Percentiles rank a stretch among this genome's conserved stretches.
Conservation (phyloP, 2,797 vertebrate species). For the Eutrigla gurnardus region DNA sequence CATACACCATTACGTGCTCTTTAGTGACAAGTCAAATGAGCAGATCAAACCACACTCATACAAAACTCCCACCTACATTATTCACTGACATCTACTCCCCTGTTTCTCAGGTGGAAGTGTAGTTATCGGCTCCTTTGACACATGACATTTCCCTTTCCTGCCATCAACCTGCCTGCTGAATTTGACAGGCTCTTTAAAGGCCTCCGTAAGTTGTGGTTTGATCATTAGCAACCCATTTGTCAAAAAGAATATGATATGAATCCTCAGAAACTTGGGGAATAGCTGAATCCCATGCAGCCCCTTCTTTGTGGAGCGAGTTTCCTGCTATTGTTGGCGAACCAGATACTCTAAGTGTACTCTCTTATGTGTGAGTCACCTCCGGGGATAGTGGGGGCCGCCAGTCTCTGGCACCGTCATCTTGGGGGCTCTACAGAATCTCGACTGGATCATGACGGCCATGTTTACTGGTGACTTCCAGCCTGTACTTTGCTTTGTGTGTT, state of each 20-base stretch:
- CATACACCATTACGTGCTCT: neutral
- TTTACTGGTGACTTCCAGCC: no score
- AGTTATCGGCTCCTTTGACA: conserved; percentile 53
- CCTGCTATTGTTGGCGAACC: neutral
- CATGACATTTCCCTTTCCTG: conserved; percentile 49
- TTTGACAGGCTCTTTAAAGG: conserved; percentile 56
- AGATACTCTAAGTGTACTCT: neutral
- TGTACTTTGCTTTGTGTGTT: neutral
- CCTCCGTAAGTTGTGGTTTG: conserved; percentile 43
- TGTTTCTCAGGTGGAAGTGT: conserved; percentile 20
- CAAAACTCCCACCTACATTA: conserved; percentile 38
- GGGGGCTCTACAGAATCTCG: no score
- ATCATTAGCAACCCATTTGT: conserved; percentile 56
- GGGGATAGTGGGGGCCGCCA: no score
- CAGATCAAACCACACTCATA: conserved; percentile 38
- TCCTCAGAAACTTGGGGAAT: conserved; percentile 7
- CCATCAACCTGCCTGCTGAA: conserved; percentile 40
- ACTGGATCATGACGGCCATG: no score
- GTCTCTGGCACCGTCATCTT: no score
- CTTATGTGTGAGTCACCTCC: no score
- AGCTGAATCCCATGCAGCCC: conserved; percentile 15
- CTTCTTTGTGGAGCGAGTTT: conserved; percentile 14
- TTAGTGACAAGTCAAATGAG: conserved; percentile 44
- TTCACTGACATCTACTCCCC: conserved; percentile 40
- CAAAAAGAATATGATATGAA: conserved; percentile 49